These are phyloP conservation scores for Aepyceros melampus DNA, from an alignment of 2,113 vertebrate genomes.

Conservation along the genomic window DNA sequence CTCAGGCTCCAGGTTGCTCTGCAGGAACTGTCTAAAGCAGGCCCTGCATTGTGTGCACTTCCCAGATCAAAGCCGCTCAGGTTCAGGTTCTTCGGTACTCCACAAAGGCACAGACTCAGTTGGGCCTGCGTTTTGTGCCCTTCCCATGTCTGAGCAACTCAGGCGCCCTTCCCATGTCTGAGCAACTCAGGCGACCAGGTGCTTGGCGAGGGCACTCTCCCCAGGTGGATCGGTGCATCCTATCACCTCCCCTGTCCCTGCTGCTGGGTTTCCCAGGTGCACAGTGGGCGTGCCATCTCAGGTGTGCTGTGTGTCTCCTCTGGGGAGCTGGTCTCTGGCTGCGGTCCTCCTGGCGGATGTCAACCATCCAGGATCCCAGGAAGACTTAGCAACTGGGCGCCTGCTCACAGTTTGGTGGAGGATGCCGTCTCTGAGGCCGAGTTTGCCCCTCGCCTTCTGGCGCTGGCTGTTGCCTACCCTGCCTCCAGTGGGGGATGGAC, in stretches of 20 bases:
- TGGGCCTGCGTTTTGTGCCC: not conserved
- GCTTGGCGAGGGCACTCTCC: not conserved
- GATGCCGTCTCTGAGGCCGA: not conserved
- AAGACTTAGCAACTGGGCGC: not conserved
- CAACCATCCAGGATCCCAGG: not conserved
- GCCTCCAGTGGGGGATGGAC: not conserved
- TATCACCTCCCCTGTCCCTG: not conserved
- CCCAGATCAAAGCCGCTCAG: not conserved
- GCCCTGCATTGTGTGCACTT: not conserved
- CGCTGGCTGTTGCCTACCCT: not conserved
- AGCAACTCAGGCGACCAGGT: not conserved
- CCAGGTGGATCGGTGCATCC: not conserved
- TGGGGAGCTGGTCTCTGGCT: not conserved
- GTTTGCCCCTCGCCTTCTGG: not conserved
- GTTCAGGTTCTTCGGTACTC: not conserved
- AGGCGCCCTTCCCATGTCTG: not conserved
- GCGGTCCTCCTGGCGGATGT: not conserved
- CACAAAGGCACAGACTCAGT: not conserved
- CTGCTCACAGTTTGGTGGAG: not conserved
- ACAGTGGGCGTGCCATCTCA: fast-evolving
- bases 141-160: not conserved
- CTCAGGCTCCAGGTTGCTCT: not conserved
- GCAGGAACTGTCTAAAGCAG: not conserved
- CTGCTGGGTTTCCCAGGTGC: not conserved
- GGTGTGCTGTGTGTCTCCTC: not conserved